Evolutionary conservation across 2,888 invertebrate species (phyloP), one percentile per base, ranked within the genome.

Genomic region (Augiades crinisus): DNA sequence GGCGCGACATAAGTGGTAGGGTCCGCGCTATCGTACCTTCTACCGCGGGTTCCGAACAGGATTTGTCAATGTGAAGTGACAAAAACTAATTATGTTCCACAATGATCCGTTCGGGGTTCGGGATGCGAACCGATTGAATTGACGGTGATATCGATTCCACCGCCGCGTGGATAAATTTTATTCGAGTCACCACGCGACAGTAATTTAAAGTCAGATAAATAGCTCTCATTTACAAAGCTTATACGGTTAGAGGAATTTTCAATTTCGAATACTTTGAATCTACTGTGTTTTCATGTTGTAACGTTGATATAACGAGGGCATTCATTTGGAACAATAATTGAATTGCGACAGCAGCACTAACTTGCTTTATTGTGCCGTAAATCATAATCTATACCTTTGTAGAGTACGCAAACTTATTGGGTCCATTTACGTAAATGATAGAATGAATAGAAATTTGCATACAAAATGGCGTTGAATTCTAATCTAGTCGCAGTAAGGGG

Each of bases 61-160:
- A 85, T 86, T 87, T 87, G 87, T 84, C 87, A 80, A 78, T 75
- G 77, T 84, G 85, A 85, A 87, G 88, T 89, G 87, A 87, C 87
- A 85, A 89, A 88, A 89, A 87, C 87, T 88, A 89, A 89, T 89
- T 89, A 89, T 79, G 69, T 66, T 58, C 66, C 72, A 87, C 86
- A 84, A 83, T 85, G 81, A 81, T 72, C 70, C 67, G 72, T 61
- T 61, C 66, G 67, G 75, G 72, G 72, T 63, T 68, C 74, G 75
- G 74, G 72, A 67, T 65, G 57, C 62, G 58, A 63, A 61, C 24
- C 46, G 49, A 49, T 62, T 56, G 60, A 66, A 75, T 71, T 65
- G 71, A 67, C 63, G n/a, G 67, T 54, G 64, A 70, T 76, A 78
- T 80, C 75, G 56, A 56, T 54, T 52, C 46, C 44, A 40, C 36